Evolutionary conservation across 2,797 vertebrate genomes (phyloP), one percentile per base, ranked within the genome.

Genomic region (Tadarida brasiliensis): DNA sequence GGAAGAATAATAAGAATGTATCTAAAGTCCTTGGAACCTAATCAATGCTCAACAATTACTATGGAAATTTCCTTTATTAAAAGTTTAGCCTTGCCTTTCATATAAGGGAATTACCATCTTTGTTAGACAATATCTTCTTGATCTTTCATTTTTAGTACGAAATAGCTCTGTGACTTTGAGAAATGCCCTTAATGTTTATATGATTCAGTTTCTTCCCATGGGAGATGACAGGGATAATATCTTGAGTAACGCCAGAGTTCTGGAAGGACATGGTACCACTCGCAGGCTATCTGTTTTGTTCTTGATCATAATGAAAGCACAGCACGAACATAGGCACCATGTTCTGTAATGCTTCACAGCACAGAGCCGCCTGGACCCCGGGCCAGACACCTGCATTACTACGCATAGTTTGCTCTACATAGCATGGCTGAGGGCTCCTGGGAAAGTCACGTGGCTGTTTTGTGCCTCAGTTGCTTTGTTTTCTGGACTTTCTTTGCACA

Each of bases 61-160:
- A 47, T 15, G 61, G 39, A 83, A 49, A 39, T 10, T 73, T 65
- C 28, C 68, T 74, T 76, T 80, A 26, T 35, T 81, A 76, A 95
- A 61, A 30, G 49, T 88, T 76, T 65, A 63, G 33, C 16, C 20
- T 87, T 74, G 15, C 15, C 11, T 84, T 91, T 88, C 30, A 65
- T n/a, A 47, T 57, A 35, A 82, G 65, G 91, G 51, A 93, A 63
- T 67, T 86, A 56, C n/a, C 39, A 76, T 77, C 10, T 90, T 51
- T 88, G n/a, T 63, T 91, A 86, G n/a, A 76, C 11, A 70, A 0
- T 81, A 93, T 85, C 67, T 94, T 76, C 51, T 74, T 57, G 0
- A 19, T 90, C 86, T 97, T 94, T 91, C 85, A 73, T 93, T 94
- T 89, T 82, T 73, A 91, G 47, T 24, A 81, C 57, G 81, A 83